Percentiles rank a stretch among this genome's conserved stretches.
Conservation (phyloP, 2,113 vertebrate species). For the Aegotheles bennettii region DNA sequence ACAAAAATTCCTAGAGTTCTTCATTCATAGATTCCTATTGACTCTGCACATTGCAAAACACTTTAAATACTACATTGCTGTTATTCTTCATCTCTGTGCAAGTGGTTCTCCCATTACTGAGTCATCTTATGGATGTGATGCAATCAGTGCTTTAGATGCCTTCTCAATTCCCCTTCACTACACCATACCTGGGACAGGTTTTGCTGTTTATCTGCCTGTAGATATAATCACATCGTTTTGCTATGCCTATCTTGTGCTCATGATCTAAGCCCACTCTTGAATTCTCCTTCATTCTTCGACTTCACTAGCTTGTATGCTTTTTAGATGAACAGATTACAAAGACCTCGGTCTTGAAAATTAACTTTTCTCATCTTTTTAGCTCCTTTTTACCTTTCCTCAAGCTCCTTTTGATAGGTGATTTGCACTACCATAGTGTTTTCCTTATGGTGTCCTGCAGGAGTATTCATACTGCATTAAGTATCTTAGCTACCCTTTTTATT, state of each 20-base stretch:
- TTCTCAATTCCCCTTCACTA: background rate
- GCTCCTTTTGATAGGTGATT: background rate
- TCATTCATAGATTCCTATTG: background rate
- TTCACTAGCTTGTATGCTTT: background rate
- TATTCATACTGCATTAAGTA: background rate
- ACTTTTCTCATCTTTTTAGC: background rate
- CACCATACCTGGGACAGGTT: background rate
- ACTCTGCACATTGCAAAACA: background rate
- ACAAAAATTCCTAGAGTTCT: background rate
- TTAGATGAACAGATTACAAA: background rate
- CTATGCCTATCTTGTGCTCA: background rate
- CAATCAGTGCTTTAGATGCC: background rate
- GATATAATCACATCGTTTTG: background rate
- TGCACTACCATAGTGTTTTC: background rate
- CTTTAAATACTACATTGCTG: background rate
- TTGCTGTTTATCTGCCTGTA: background rate
- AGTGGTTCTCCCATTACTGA: background rate
- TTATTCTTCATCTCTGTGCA: background rate
- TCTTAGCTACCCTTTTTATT: background rate
- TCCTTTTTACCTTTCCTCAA: background rate
- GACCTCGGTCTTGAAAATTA: background rate
- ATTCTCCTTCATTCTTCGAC: background rate
- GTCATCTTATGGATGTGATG: background rate
- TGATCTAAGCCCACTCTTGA: background rate
- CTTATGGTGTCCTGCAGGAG: background rate